phyloP scores from a whole-genome alignment of 2,113 vertebrate species.

The Macquaria australasica region DNA sequence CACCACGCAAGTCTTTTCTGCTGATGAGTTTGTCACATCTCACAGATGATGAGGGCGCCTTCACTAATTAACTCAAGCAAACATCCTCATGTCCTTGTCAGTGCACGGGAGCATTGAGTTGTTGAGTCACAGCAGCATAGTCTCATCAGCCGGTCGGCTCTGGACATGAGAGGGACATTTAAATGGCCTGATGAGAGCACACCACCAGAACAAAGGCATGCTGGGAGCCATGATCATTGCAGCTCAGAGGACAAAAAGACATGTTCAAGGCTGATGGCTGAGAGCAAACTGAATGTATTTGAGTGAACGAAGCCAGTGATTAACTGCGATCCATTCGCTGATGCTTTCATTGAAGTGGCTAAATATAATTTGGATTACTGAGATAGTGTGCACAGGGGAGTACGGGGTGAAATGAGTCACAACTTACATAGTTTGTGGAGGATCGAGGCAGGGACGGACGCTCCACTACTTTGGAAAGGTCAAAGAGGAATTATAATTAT shows the following conservation, averaged over 20 bases:
- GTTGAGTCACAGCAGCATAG: background rate
- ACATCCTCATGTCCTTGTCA: slow-evolving; percentile 6
- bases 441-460: background rate
- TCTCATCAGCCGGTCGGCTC: slow-evolving; percentile 21
- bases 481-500: background rate
- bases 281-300: slow-evolving; percentile 6
- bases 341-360: slow-evolving; percentile 5
- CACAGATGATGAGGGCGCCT: slow-evolving; percentile 21
- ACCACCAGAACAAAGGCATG: slow-evolving; percentile 27
- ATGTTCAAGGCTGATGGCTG: background rate
- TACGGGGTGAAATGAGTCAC: background rate
- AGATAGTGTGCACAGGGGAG: background rate
- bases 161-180: slow-evolving; percentile 33
- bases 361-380: slow-evolving; percentile 15
- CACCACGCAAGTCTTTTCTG: background rate
- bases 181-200: slow-evolving; percentile 30
- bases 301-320: slow-evolving; percentile 17
- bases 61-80: slow-evolving; percentile 36
- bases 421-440: background rate
- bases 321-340: slow-evolving; percentile 14
- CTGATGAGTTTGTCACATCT: slow-evolving; percentile 51
- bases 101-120: background rate
- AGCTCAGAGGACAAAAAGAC: slow-evolving; percentile 35
- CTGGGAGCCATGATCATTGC: slow-evolving; percentile 31
- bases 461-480: background rate